These are phyloP conservation scores for Lacanobia oleracea DNA, from an alignment of 2,888 invertebrate genomes.

Conservation along the genomic window DNA sequence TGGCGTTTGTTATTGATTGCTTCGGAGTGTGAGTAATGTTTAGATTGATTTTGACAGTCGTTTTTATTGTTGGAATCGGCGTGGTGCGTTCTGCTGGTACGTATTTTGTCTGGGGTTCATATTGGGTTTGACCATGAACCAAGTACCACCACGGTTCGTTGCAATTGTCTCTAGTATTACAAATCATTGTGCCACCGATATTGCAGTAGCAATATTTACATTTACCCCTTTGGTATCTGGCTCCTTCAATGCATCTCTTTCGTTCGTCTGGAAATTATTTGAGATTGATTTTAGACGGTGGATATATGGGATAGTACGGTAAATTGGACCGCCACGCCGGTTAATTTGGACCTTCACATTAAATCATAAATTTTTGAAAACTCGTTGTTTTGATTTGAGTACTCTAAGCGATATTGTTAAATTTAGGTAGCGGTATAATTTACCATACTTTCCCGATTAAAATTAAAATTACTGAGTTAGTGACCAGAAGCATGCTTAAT, in stretches of 20 bases:
- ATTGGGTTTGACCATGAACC: neutral
- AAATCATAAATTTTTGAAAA: no score
- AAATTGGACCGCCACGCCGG: no score
- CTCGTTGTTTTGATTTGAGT: no score
- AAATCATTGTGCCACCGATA: neutral
- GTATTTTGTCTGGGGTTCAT: neutral
- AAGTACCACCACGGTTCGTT: neutral
- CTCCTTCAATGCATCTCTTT: neutral
- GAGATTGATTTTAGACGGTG: neutral
- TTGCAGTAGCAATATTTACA: slow-evolving; percentile 14
- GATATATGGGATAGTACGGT: no score
- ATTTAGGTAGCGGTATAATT: no score
- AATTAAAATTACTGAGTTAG: neutral
- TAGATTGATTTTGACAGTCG: no score
- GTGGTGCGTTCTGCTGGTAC: neutral
- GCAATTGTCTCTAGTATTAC: neutral
- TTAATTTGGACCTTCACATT: no score
- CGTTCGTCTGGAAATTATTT: neutral
- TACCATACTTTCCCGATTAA: no score
- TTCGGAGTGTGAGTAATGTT: no score
- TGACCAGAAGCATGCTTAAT: neutral
- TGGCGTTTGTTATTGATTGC: no score
- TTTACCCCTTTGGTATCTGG: slow-evolving; percentile 14
- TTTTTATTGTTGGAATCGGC: neutral
- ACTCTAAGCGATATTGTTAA: no score